These are phyloP conservation scores for Galendromus occidentalis DNA, from an alignment of 1,140 invertebrate genomes.

Conservation along the genomic window DNA sequence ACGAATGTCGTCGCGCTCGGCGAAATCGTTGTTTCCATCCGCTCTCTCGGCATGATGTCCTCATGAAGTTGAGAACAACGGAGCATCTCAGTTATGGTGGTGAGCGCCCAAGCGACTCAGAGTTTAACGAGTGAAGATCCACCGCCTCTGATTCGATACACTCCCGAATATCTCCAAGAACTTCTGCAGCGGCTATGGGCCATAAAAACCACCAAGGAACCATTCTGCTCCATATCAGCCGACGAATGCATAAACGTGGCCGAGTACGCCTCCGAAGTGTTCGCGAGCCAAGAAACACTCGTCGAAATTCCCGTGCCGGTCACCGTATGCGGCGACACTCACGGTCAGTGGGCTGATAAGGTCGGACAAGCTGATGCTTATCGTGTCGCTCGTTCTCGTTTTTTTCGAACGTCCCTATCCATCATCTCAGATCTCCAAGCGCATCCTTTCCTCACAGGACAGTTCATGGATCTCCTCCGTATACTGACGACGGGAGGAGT, in stretches of 20 bases:
- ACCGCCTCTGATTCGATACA: no score
- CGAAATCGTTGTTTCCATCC: no score
- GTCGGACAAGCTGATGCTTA: neutral
- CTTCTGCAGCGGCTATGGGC: neutral
- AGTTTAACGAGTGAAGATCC: no score
- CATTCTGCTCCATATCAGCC: neutral
- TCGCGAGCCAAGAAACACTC: neutral
- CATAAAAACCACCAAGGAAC: neutral
- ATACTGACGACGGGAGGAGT: neutral
- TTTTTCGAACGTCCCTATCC: neutral
- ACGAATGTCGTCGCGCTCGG: no score
- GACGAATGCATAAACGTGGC: neutral
- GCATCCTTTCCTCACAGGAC: neutral
- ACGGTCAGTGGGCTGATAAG: neutral
- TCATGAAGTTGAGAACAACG: no score
- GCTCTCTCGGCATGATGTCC: no score
- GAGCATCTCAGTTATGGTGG: no score
- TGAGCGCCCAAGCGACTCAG: no score
- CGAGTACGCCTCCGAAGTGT: neutral
- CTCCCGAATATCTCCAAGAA: no score
- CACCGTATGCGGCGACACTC: neutral
- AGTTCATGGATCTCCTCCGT: neutral
- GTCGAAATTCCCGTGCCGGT: neutral
- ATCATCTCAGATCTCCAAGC: no score
- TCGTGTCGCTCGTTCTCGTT: neutral